phyloP scores from a whole-genome alignment of 2,888 invertebrate genomes.

The Chaetogeoica ovagalla region DNA sequence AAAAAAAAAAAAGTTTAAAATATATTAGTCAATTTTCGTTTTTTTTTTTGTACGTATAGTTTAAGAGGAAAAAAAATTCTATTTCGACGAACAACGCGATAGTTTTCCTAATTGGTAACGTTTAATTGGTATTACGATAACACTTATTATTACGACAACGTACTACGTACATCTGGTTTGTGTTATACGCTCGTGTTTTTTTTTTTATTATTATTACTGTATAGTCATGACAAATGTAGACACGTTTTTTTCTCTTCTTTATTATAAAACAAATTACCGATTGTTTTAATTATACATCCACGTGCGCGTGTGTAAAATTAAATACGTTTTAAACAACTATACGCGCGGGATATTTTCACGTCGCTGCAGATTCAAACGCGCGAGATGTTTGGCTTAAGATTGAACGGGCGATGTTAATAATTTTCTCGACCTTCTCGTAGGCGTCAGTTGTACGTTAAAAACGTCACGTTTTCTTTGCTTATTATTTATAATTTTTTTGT shows the following conservation, averaged over 20 bases:
- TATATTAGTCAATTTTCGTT: too few relatives aligned
- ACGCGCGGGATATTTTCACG: too few relatives aligned
- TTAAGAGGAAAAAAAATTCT: too few relatives aligned
- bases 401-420: constrained; percentile 19
- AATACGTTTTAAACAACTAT: not conserved
- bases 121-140: not conserved
- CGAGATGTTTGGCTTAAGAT: not conserved
- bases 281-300: constrained; percentile 7
- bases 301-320: not conserved
- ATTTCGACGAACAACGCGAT: not conserved
- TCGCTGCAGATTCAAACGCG: not conserved
- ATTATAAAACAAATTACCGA: constrained; percentile 1
- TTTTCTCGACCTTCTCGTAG: not conserved
- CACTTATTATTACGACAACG: not conserved
- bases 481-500: too few relatives aligned
- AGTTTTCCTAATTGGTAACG: not conserved
- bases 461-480: constrained; percentile 22
- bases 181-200: not conserved
- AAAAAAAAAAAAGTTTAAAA: too few relatives aligned
- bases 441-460: not conserved
- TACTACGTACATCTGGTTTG: constrained; percentile 15
- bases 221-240: constrained; percentile 1
- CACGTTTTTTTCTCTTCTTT: constrained; percentile 3
- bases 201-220: not conserved
- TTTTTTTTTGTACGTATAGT: too few relatives aligned